Percentiles rank a stretch among this genome's conserved stretches.
phyloP scores from a whole-genome alignment of 2,888 invertebrate species.

The Odontothrips loti region DNA sequence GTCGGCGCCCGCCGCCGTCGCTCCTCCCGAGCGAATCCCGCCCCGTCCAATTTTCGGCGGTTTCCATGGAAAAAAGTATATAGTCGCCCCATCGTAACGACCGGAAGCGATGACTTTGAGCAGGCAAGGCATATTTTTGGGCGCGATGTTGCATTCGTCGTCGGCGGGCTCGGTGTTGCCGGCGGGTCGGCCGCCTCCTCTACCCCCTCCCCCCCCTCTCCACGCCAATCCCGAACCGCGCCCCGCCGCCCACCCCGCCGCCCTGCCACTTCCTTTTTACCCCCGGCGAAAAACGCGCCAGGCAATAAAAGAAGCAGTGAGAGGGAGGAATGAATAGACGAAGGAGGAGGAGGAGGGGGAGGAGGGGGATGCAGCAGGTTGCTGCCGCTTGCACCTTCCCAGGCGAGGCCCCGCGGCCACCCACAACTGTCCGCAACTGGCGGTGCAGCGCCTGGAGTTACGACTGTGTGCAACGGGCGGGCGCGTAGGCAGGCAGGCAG shows the following conservation, averaged over 20 bases:
- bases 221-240: not conserved
- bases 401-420: not conserved
- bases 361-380: not conserved
- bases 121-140: not conserved
- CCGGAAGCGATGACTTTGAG: slow-evolving; percentile 19
- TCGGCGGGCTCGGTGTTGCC: not conserved
- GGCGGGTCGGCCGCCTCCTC: not conserved
- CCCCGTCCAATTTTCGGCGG: not conserved
- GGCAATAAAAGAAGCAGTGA: not conserved
- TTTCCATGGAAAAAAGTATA: slow-evolving; percentile 14
- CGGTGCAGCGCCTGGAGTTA: no score
- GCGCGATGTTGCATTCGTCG: not conserved
- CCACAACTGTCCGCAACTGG: no score
- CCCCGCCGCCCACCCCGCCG: not conserved
- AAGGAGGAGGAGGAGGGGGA: not conserved
- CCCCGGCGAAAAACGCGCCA: not conserved
- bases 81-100: not conserved
- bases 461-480: no score
- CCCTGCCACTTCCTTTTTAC: not conserved
- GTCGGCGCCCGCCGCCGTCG: no score
- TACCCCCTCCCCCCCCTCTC: not conserved
- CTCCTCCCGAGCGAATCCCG: not conserved
- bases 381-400: not conserved
- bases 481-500: no score
- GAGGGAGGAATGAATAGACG: not conserved